Evolutionary conservation across 2,113 vertebrate species (phyloP).

Genomic region (Myrmecobius fasciatus): DNA sequence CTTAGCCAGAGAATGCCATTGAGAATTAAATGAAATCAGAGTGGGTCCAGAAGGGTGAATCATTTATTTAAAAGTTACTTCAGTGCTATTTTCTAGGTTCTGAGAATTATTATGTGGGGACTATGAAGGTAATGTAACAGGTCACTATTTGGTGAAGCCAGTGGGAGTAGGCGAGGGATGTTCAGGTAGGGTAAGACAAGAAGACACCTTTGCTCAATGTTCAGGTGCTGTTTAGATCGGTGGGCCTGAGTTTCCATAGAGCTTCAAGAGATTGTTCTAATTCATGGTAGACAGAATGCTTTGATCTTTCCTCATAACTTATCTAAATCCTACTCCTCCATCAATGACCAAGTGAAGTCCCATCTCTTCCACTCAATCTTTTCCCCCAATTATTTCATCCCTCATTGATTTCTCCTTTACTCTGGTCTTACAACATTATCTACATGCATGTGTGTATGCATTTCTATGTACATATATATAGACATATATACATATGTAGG

Average conservation of each 20-base stretch:
- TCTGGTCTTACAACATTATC: background rate
- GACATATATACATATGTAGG: background rate
- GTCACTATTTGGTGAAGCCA: background rate
- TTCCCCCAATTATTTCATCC: conserved; percentile 34
- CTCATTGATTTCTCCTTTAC: background rate
- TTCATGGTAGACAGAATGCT: background rate
- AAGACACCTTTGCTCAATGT: background rate
- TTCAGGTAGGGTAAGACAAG: background rate
- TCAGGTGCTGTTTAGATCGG: background rate
- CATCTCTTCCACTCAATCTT: conserved; percentile 54
- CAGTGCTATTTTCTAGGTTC: background rate
- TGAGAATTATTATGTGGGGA: background rate
- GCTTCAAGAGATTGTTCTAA: background rate
- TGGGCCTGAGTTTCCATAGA: background rate
- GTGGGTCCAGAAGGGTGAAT: background rate
- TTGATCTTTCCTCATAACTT: background rate
- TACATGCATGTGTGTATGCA: background rate
- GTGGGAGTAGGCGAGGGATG: background rate
- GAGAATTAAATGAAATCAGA: conserved; percentile 15
- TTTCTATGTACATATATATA: too few relatives aligned
- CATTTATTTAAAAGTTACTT: background rate
- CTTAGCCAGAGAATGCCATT: too few relatives aligned
- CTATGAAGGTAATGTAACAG: fast-evolving
- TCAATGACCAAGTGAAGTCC: background rate
- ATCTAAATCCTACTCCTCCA: fast-evolving